These are phyloP conservation scores for Nycteola revayana DNA, from an alignment of 2,888 invertebrate genomes.

Conservation along the genomic window DNA sequence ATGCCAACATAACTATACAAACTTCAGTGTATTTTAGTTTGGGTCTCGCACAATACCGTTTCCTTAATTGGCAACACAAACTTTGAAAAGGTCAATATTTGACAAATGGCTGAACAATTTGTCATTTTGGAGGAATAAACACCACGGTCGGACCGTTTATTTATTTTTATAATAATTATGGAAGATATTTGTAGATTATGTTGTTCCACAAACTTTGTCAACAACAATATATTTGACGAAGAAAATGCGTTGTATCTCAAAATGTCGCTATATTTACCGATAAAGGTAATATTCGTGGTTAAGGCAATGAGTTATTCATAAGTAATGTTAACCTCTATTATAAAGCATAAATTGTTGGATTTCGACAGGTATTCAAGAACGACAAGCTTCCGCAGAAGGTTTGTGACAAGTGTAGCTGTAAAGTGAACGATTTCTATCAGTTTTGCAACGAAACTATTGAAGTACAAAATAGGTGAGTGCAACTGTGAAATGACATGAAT, in stretches of 20 bases:
- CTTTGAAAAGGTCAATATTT: conserved; percentile 57
- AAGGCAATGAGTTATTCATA: conserved; percentile 18
- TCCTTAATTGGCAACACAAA: conserved; percentile 51
- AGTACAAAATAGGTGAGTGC: conserved; percentile 82
- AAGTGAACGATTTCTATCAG: conserved; percentile 87
- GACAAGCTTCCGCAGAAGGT: conserved; percentile 87
- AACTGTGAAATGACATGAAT: conserved; percentile 8
- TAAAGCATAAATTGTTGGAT: conserved; percentile 16
- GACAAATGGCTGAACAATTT: conserved; percentile 66
- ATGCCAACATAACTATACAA: conserved; percentile 32
- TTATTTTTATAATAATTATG: conserved; percentile 51
- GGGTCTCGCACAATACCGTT: conserved; percentile 57
- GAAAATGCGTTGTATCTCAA: conserved; percentile 85
- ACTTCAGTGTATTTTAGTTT: conserved; percentile 30
- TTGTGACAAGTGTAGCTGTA: conserved; percentile 86
- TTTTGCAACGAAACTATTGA: conserved; percentile 87
- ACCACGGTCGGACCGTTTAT: conserved; percentile 38
- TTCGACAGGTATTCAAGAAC: conserved; percentile 83
- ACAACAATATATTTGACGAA: conserved; percentile 86
- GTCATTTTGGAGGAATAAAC: conserved; percentile 62
- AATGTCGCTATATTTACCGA: conserved; percentile 87
- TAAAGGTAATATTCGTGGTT: conserved; percentile 81
- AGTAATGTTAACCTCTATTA: conserved; percentile 36
- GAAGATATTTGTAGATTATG: conserved; percentile 71
- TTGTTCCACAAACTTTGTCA: conserved; percentile 79